A percentile compares a stretch with the other conserved stretches of the same genome.
These are phyloP conservation scores for Patagioenas fasciata DNA, from an alignment of 2,113 vertebrate genomes.

Conservation along the genomic window DNA sequence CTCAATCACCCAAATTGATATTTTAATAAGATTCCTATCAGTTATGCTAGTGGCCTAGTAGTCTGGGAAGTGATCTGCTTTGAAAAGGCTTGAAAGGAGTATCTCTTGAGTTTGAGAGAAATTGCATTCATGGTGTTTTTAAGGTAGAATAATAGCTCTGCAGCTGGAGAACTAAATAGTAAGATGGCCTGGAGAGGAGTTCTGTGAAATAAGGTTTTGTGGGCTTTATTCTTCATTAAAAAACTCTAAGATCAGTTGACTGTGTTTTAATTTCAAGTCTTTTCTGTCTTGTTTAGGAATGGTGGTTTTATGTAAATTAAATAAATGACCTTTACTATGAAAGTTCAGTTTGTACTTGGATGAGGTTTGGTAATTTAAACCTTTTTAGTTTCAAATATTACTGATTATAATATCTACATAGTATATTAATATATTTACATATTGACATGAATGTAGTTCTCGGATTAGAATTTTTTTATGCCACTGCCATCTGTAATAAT, in stretches of 20 bases:
- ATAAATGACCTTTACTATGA: not conserved
- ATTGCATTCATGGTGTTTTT: not conserved
- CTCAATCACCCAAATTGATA: not conserved
- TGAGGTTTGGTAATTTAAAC: not conserved
- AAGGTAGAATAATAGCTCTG: not conserved
- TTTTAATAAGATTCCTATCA: not conserved
- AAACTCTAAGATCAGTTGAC: not conserved
- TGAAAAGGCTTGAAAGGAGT: not conserved
- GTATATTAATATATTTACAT: not conserved
- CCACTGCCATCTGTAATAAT: not conserved
- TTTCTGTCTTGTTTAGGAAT: not conserved
- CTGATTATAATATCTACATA: not conserved
- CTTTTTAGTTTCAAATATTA: not conserved
- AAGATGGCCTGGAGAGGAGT: not conserved
- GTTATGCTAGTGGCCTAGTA: not conserved
- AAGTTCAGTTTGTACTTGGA: not conserved
- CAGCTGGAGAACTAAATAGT: not conserved
- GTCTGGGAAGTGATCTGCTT: not conserved
- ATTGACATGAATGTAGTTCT: not conserved
- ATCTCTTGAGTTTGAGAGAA: not conserved
- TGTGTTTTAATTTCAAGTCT: not conserved
- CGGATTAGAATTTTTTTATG: not conserved
- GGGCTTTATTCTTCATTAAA: not conserved
- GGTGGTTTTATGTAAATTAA: not conserved
- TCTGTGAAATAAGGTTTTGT: not conserved